These are phyloP conservation scores for Sialis lutaria DNA, from an alignment of 2,888 invertebrate species.

Conservation along the genomic window DNA sequence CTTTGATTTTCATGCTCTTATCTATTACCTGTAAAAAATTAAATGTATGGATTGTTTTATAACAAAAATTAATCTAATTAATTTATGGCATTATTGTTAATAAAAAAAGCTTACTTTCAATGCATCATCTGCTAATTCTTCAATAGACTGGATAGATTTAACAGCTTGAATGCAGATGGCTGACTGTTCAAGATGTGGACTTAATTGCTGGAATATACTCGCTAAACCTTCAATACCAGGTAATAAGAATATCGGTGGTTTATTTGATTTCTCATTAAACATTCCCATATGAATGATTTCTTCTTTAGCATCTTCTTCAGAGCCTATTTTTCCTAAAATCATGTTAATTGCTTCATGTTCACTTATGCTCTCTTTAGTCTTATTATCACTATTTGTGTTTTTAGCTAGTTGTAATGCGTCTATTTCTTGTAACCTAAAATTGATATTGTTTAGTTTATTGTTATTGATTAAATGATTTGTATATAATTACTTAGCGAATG, in stretches of 20 bases:
- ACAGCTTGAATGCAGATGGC: conserved; percentile 35
- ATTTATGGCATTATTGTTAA: neutral
- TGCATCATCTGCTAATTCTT: conserved; percentile 31
- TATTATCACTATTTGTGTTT: neutral
- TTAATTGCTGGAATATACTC: conserved; percentile 27
- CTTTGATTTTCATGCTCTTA: conserved; percentile 30
- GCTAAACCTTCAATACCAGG: conserved; percentile 54
- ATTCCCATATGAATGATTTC: conserved; percentile 31
- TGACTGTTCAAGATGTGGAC: conserved; percentile 32
- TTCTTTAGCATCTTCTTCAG: conserved; percentile 33
- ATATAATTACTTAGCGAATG: conserved; percentile 41
- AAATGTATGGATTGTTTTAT: neutral
- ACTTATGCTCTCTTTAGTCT: conserved; percentile 6
- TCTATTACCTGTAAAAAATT: conserved; percentile 33
- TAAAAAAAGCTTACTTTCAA: conserved; percentile 27
- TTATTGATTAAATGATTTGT: neutral
- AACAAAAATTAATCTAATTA: neutral
- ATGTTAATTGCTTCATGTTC: conserved; percentile 29
- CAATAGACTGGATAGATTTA: conserved; percentile 24
- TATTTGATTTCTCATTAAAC: conserved; percentile 6
- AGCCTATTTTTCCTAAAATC: conserved; percentile 40
- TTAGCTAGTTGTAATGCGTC: conserved; percentile 4
- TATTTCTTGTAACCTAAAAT: conserved; percentile 20
- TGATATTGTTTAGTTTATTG: neutral
- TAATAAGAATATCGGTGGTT: conserved; percentile 34